These are phyloP conservation scores for Nothoprocta pentlandii DNA, from an alignment of 2,113 vertebrate genomes.

Conservation along the genomic window DNA sequence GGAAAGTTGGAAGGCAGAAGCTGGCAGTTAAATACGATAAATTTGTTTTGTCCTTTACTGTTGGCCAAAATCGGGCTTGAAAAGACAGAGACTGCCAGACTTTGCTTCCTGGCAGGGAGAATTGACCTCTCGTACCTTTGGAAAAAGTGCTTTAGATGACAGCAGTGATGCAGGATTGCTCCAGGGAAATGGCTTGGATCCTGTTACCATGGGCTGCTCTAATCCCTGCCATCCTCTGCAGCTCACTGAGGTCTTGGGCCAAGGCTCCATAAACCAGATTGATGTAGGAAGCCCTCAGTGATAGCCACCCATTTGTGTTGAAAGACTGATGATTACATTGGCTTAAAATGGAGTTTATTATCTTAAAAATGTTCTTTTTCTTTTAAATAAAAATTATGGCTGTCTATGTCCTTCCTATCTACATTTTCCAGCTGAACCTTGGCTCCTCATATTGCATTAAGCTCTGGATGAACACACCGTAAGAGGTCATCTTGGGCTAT, in stretches of 20 bases:
- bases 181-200: conserved; percentile 18
- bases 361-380: neutral
- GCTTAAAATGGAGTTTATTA: neutral
- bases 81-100: conserved; percentile 11
- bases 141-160: conserved; percentile 32
- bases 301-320: conserved; percentile 8
- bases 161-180: conserved; percentile 3
- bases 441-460: fast-evolving
- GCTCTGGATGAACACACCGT: neutral
- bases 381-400: neutral
- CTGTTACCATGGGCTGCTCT: neutral
- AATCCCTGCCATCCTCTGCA: neutral
- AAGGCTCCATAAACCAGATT: neutral
- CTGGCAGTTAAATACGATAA: conserved; percentile 31
- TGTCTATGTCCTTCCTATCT: neutral
- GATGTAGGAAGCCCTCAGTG: neutral
- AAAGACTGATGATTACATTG: neutral
- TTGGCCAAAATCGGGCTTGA: conserved; percentile 25
- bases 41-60: conserved; percentile 35
- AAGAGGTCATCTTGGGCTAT: neutral
- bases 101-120: conserved; percentile 33
- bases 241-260: neutral
- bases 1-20: conserved; percentile 59
- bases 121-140: conserved; percentile 10
- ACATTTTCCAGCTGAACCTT: neutral